Conservation (phyloP, 2,113 vertebrate species). For the Xiphias gladius region DNA sequence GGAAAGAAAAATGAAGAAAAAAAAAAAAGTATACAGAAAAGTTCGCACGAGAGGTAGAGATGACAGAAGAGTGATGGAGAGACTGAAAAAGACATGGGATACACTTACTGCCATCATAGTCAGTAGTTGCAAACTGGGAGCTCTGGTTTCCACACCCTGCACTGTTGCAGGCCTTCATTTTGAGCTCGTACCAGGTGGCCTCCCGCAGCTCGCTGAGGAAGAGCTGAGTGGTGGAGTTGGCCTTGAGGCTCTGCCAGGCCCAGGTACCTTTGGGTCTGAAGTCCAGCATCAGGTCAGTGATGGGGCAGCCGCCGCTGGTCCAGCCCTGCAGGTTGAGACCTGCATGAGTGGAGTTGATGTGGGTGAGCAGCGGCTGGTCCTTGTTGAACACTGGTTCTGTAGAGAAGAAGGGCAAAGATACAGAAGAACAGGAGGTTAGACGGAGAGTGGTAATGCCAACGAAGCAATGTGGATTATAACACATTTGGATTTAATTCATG, state of each 20-base stretch:
- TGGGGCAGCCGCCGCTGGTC: constrained; percentile 97
- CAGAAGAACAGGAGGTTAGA: not conserved
- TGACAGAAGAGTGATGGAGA: not conserved
- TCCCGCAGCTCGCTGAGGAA: constrained; percentile 95
- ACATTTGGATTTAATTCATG: not conserved
- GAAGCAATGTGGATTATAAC: not conserved
- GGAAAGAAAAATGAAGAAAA: not conserved
- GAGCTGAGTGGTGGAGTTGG: constrained; percentile 93
- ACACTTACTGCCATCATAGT: constrained; percentile 96
- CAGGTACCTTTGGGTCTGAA: constrained; percentile 96
- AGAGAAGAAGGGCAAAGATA: not conserved
- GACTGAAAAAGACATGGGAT: not conserved
- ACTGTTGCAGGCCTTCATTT: constrained; percentile 98
- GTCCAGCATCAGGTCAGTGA: constrained; percentile 93
- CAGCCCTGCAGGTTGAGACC: constrained; percentile 97
- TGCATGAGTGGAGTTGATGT: constrained; percentile 97
- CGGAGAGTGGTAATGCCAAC: not conserved
- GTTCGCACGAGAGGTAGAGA: not conserved
- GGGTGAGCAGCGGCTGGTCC: constrained; percentile 97
- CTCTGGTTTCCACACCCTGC: constrained; percentile 96
- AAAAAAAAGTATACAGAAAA: not conserved
- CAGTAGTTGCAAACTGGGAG: constrained; percentile 95
- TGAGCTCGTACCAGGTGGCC: constrained; percentile 98
- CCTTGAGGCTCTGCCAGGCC: constrained; percentile 94
- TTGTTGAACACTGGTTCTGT: constrained; percentile 98